These are phyloP conservation scores for Halichondria panicea DNA, from an alignment of 37 sponge, comb jelly and placozoan species.

Conservation along the genomic window DNA sequence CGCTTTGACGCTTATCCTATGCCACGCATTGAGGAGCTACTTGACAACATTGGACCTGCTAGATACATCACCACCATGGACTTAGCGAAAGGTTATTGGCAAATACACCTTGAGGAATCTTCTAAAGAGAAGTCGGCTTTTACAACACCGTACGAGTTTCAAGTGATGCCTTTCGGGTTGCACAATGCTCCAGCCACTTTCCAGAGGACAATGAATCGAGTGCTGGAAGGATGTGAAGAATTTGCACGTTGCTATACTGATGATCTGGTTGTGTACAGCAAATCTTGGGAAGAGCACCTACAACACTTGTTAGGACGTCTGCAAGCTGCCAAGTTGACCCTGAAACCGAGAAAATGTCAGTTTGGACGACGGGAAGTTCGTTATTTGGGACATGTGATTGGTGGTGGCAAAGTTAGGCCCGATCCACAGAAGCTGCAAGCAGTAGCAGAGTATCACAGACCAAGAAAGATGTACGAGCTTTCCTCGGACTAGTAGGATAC, in stretches of 20 bases:
- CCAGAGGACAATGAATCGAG: constrained; percentile 1
- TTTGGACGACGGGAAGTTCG: constrained; percentile 14
- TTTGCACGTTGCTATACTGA: constrained; percentile 23
- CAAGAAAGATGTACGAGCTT: too few relatives aligned
- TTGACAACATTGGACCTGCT: constrained; percentile 47
- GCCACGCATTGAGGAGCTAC: constrained; percentile 53
- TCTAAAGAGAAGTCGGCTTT: constrained; percentile 47
- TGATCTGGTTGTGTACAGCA: background rate
- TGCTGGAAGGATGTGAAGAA: constrained; percentile 12
- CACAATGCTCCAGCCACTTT: constrained; percentile 57
- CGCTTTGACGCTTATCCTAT: constrained; percentile 66
- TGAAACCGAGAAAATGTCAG: constrained; percentile 26
- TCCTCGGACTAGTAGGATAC: too few relatives aligned
- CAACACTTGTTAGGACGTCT: constrained; percentile 3
- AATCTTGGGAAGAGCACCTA: constrained; percentile 21
- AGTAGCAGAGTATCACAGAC: constrained; percentile 2
- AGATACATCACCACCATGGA: constrained; percentile 49
- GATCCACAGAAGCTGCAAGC: constrained; percentile 23
- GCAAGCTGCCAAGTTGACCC: constrained; percentile 3
- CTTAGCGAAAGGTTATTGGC: constrained; percentile 64
- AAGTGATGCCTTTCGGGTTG: constrained; percentile 67
- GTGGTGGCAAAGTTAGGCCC: constrained; percentile 1
- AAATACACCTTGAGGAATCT: constrained; percentile 35
- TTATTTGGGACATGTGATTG: constrained; percentile 36
- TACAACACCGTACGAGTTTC: constrained; percentile 46